phyloP scores from a whole-genome alignment of 2,888 invertebrate genomes.

The Enchytraeus crypticus region DNA sequence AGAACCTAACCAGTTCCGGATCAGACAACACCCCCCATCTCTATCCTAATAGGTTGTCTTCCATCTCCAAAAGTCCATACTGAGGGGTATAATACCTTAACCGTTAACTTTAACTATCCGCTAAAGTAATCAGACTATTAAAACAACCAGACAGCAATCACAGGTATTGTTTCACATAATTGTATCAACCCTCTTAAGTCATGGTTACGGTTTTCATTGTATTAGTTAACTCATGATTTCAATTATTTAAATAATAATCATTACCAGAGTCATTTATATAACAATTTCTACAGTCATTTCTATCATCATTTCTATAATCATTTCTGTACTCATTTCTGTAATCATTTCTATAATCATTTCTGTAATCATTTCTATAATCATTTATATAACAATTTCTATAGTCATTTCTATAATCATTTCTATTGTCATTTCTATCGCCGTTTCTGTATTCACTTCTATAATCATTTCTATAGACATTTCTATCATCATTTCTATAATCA shows the following conservation, averaged over 20 bases:
- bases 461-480: background rate
- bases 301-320: constrained; percentile 11
- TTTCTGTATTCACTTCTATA: constrained; percentile 9
- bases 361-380: constrained; percentile 9
- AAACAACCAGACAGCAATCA: background rate
- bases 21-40: too few relatives aligned
- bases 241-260: background rate
- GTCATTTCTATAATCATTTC: constrained; percentile 9
- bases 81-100: too few relatives aligned
- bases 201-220: background rate
- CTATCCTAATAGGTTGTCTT: too few relatives aligned
- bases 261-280: constrained; percentile 6
- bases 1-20: too few relatives aligned
- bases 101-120: too few relatives aligned
- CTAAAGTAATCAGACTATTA: too few relatives aligned
- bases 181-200: background rate
- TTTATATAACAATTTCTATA: constrained; percentile 9
- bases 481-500: too few relatives aligned
- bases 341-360: constrained; percentile 5
- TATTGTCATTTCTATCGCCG: constrained; percentile 7
- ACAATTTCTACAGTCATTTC: constrained; percentile 5
- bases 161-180: background rate
- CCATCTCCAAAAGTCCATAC: too few relatives aligned
- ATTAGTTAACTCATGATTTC: background rate
- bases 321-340: constrained; percentile 6